Percentiles rank a stretch among this genome's conserved stretches.
These are phyloP conservation scores for Nasua narica DNA, from an alignment of 2,797 vertebrate species.

Conservation along the genomic window DNA sequence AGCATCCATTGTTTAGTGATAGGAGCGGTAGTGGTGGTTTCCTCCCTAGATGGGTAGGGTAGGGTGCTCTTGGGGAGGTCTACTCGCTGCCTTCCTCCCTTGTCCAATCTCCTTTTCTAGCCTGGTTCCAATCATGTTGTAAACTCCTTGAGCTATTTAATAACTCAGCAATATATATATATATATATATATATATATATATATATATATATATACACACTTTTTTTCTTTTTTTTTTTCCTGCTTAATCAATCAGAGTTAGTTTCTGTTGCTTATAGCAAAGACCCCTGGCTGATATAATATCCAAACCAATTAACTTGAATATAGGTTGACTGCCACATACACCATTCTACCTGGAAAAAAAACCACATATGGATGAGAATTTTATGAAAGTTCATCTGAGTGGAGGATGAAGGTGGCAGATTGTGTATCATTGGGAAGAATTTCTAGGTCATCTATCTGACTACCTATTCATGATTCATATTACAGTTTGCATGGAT, in stretches of 20 bases:
- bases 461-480: neutral
- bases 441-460: neutral
- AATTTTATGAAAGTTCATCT: neutral
- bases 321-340: neutral
- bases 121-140: neutral
- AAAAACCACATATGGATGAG: neutral
- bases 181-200: too few species aligned
- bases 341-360: neutral
- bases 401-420: neutral
- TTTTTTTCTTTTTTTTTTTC: accelerated
- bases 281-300: neutral
- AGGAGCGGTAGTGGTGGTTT: neutral
- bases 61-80: neutral
- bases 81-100: neutral
- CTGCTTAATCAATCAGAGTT: neutral
- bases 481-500: neutral
- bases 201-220: neutral
- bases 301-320: neutral
- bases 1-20: neutral
- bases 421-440: neutral
- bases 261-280: neutral
- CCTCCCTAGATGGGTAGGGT: neutral
- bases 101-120: neutral
- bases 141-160: neutral
- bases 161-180: neutral